phyloP scores from a whole-genome alignment of 2,113 vertebrate genomes.

The Oceanites oceanicus region DNA sequence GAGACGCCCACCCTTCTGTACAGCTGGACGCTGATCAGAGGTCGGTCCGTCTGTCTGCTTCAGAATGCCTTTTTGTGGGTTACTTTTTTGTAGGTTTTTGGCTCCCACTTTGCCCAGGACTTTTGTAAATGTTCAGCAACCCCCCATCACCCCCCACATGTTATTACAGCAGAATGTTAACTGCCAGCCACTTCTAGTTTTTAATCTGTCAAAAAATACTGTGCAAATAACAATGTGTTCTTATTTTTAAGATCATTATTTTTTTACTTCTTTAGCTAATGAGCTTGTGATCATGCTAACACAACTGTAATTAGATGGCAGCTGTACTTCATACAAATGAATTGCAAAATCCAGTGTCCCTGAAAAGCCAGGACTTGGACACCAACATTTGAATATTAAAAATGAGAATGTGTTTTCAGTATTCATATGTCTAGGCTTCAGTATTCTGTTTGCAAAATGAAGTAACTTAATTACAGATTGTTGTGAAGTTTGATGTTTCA shows the following conservation, averaged over 20 bases:
- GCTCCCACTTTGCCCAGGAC: background rate
- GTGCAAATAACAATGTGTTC: background rate
- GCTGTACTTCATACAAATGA: background rate
- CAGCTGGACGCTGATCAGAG: background rate
- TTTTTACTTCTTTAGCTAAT: background rate
- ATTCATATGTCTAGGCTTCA: slow-evolving; percentile 7
- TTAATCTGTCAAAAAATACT: background rate
- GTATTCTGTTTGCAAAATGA: slow-evolving; percentile 15
- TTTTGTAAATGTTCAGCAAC: background rate
- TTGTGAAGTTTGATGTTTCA: slow-evolving; percentile 15
- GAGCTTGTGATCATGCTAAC: background rate
- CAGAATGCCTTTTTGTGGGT: rapidly evolving
- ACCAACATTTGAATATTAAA: slow-evolving; percentile 23
- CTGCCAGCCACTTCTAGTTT: background rate
- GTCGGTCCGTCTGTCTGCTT: rapidly evolving
- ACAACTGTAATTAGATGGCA: background rate
- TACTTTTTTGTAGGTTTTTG: background rate
- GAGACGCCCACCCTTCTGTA: background rate
- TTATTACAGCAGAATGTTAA: background rate
- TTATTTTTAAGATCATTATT: background rate
- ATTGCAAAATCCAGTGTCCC: slow-evolving; percentile 1
- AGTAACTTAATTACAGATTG: slow-evolving; percentile 46
- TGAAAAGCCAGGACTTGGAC: background rate
- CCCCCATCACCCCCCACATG: rapidly evolving
- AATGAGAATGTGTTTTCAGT: background rate